These are phyloP conservation scores for Rhea americana DNA, from an alignment of 2,113 vertebrate genomes.

Conservation along the genomic window DNA sequence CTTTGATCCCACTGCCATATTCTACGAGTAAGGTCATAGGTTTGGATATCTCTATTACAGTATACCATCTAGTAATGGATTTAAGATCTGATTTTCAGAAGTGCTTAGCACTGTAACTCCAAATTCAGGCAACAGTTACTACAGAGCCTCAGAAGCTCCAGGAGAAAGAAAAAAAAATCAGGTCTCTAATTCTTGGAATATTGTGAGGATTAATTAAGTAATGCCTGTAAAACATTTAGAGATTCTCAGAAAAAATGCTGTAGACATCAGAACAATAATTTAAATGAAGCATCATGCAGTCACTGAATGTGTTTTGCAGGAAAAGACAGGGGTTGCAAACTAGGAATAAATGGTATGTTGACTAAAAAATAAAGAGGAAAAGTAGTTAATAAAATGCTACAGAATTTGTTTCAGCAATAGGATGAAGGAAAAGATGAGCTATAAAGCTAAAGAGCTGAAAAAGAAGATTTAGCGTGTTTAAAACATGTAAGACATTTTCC, in stretches of 20 bases:
- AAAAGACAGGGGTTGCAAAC: not conserved
- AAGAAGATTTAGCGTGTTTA: not conserved
- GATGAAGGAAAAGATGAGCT: not conserved
- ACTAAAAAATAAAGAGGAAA: not conserved
- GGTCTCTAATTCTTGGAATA: not conserved
- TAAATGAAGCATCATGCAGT: not conserved
- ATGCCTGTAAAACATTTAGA: not conserved
- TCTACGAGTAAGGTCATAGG: not conserved
- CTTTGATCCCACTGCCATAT: not conserved
- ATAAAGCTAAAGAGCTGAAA: not conserved
- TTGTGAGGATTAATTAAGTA: conserved; percentile 32
- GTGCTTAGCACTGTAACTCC: not conserved
- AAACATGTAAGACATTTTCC: not conserved
- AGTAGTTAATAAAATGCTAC: not conserved
- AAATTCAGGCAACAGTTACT: not conserved
- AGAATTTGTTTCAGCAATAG: not conserved
- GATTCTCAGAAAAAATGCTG: not conserved
- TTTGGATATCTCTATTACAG: not conserved
- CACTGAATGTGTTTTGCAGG: not conserved
- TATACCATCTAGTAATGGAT: not conserved
- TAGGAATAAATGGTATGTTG: not conserved
- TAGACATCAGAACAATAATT: not conserved
- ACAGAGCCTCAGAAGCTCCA: not conserved
- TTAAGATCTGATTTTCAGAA: not conserved
- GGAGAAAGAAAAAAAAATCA: not conserved